Evolutionary conservation across 30 jellyfish, hydroid and myxozoan genomes (phyloP), one percentile per base, ranked within the genome.

Genomic region (Hydra vulgaris): DNA sequence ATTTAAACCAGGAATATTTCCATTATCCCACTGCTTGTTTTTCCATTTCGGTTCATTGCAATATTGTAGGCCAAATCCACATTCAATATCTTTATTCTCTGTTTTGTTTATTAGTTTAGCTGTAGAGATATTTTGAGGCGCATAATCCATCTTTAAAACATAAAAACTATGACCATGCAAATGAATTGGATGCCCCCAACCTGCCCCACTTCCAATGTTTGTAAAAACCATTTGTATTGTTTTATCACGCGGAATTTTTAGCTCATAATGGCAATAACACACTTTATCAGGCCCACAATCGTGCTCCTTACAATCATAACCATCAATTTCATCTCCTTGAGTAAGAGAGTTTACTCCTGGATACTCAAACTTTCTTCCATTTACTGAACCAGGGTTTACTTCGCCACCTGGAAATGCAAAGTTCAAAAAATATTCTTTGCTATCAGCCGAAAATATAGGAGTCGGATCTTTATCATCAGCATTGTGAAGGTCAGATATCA

Each of bases 121-220:
- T 66, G 94, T 90, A 3, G 90, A 72, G 67, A 26, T 85, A 68
- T 90, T 88, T 56, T 90, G 87, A 15, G 85, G 83, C 76, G 95
- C 88, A 81, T 85, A 90, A 7, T 92, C 94, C 94, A 90, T 82
- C 52, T 90, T 90, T 54, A 90, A 71, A 27, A 90, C 87, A 61
- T 90, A 78, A 76, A 90, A 90, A 70, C 97, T 85, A 72, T 90
- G 97, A 0, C 97, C n/a, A n/a, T n/a, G n/a, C n/a, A n/a, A n/a
- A n/a, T n/a, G n/a, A n/a, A n/a, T n/a, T n/a, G n/a, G n/a, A 75
- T 90, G 97, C 0, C 89, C 86, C 94, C 95, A 85, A 18, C 97
- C 97, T 27, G 87, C 87, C 18, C 97, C 97, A 24, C 80, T 79
- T 1, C 97, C 97, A 88, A 82, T 73, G 66, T 85, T 90, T 8